These are phyloP conservation scores for Brachyalestes nurse DNA, from an alignment of 2,797 vertebrate species.

Conservation along the genomic window DNA sequence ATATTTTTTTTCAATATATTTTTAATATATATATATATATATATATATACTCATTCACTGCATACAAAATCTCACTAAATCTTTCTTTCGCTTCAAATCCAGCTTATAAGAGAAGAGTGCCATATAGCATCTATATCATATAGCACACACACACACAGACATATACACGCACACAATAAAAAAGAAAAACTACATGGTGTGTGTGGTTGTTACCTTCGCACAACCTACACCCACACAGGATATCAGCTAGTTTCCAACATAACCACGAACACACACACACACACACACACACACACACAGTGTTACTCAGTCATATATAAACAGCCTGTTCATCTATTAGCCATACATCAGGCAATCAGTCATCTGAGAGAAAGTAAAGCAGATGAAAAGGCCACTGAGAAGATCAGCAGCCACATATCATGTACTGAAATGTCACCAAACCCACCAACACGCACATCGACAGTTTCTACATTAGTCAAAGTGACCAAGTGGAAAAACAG, in stretches of 20 bases:
- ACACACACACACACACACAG: not conserved
- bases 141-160: not conserved
- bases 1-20: too few relatives aligned
- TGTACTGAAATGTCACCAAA: too few relatives aligned
- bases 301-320: not conserved
- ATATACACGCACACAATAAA: too few relatives aligned
- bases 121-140: too few relatives aligned
- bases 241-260: conserved; percentile 2
- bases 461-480: conserved; percentile 42
- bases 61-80: too few relatives aligned
- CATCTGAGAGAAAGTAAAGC: too few relatives aligned
- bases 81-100: too few relatives aligned
- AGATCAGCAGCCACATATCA: too few relatives aligned
- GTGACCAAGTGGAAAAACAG: conserved; percentile 7
- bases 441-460: not conserved
- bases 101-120: too few relatives aligned
- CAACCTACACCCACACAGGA: conserved; percentile 6
- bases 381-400: too few relatives aligned
- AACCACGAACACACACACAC: conserved; percentile 25
- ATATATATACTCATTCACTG: too few relatives aligned
- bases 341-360: not conserved
- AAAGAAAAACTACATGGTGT: not conserved
- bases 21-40: too few relatives aligned
- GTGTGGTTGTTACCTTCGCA: not conserved
- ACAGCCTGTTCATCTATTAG: not conserved